phyloP scores from a whole-genome alignment of 1,140 invertebrate species.

The Latrodectus geometricus region DNA sequence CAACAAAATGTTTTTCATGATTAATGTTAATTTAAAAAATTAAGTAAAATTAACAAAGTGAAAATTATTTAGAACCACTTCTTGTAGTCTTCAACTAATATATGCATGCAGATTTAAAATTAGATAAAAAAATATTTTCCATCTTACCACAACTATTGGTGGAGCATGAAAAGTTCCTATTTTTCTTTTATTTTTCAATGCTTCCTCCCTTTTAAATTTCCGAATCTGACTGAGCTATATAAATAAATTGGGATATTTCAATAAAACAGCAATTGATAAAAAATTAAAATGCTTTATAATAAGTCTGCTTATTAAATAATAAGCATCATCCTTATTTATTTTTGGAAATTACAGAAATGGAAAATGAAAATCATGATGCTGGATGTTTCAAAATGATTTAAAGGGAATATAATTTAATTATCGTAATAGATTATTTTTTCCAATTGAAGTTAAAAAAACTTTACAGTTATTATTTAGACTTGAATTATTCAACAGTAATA shows the following conservation, averaged over 20 bases:
- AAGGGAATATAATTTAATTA: conserved; percentile 71
- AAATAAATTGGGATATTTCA: conserved; percentile 2
- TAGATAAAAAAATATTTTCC: conserved; percentile 70
- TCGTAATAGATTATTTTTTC: conserved; percentile 71
- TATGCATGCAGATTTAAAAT: background rate
- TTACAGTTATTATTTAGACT: no score
- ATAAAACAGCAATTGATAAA: conserved; percentile 66
- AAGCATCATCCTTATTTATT: background rate
- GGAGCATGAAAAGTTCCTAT: conserved; percentile 75
- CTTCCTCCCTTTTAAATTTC: conserved; percentile 85
- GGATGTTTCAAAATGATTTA: background rate
- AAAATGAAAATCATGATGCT: background rate
- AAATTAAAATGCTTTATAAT: background rate
- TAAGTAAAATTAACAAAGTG: background rate
- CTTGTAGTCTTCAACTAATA: background rate
- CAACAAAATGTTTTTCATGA: background rate
- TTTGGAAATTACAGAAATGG: background rate
- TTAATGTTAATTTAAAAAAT: background rate
- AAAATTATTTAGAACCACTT: background rate
- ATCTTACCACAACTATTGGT: conserved; percentile 80
- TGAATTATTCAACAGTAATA: no score
- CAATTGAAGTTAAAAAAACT: no score
- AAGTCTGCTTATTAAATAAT: background rate
- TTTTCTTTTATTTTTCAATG: conserved; percentile 80
- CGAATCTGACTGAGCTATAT: conserved; percentile 76